These are phyloP conservation scores for Endomychus coccineus DNA, from an alignment of 2,888 invertebrate species.

Conservation along the genomic window DNA sequence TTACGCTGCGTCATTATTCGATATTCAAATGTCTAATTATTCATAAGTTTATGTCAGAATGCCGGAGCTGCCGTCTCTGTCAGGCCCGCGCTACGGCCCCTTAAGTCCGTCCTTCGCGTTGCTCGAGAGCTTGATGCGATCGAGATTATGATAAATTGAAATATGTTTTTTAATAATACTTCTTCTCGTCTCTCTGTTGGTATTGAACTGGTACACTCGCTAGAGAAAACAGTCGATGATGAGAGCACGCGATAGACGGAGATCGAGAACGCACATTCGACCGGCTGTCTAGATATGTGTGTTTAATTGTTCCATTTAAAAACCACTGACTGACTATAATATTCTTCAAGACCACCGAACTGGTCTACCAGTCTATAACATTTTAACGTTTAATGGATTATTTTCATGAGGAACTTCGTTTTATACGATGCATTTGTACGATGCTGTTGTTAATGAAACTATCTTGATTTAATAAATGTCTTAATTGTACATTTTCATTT, in stretches of 20 bases:
- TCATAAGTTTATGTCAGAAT: constrained; percentile 30
- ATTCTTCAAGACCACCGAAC: too few species aligned
- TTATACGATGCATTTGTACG: too few species aligned
- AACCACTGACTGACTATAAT: too few species aligned
- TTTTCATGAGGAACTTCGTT: too few species aligned
- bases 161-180: constrained; percentile 34
- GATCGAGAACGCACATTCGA: constrained; percentile 3
- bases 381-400: too few species aligned
- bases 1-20: constrained; percentile 31
- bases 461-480: too few species aligned
- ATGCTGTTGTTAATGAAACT: too few species aligned
- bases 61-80: constrained; percentile 21
- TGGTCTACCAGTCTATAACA: too few species aligned
- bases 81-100: not conserved
- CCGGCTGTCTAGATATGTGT: constrained; percentile 11
- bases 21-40: constrained; percentile 37
- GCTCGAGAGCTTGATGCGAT: constrained; percentile 14
- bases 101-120: not conserved
- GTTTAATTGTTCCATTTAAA: too few species aligned
- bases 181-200: not conserved
- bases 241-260: too few species aligned
- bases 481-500: too few species aligned
- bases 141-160: constrained; percentile 36
- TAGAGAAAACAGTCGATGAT: constrained; percentile 4
- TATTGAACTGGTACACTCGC: constrained; percentile 4